Percentiles rank a stretch among this genome's conserved stretches.
phyloP scores from a whole-genome alignment of 2,888 invertebrate species.

The Apamea sordens region DNA sequence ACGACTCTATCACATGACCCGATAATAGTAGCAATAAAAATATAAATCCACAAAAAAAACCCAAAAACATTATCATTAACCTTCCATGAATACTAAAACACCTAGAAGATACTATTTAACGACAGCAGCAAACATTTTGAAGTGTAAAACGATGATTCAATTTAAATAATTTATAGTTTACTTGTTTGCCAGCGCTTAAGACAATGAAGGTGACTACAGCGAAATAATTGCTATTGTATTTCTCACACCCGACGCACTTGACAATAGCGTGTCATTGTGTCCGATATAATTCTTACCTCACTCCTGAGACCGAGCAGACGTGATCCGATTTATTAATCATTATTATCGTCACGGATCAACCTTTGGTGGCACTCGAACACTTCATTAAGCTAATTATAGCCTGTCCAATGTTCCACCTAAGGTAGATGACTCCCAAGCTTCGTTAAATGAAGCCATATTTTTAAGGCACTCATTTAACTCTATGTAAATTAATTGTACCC shows the following conservation, averaged over 20 bases:
- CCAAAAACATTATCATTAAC: slow-evolving; percentile 13
- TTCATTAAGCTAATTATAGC: slow-evolving; percentile 61
- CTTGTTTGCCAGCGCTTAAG: slow-evolving; percentile 59
- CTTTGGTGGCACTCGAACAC: slow-evolving; percentile 63
- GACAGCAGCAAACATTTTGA: slow-evolving; percentile 62
- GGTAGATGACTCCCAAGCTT: slow-evolving; percentile 44
- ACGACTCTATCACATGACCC: neutral
- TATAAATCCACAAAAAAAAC: slow-evolving; percentile 12
- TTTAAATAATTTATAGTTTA: slow-evolving; percentile 69
- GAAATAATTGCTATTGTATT: slow-evolving; percentile 72
- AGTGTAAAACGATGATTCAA: slow-evolving; percentile 65
- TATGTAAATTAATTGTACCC: slow-evolving; percentile 54
- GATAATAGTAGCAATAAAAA: neutral
- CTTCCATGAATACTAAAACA: slow-evolving; percentile 49
- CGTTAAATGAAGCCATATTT: slow-evolving; percentile 50
- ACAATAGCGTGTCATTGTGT: slow-evolving; percentile 80
- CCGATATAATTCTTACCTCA: slow-evolving; percentile 84
- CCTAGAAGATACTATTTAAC: slow-evolving; percentile 41
- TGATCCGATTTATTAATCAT: slow-evolving; percentile 83
- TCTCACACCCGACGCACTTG: slow-evolving; percentile 66
- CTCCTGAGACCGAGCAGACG: slow-evolving; percentile 80
- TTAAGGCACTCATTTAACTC: slow-evolving; percentile 43
- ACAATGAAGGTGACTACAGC: slow-evolving; percentile 67
- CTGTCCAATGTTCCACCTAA: slow-evolving; percentile 41
- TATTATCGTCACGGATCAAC: slow-evolving; percentile 70